phyloP scores from a whole-genome alignment of 1,140 invertebrate species.

The Caenorhabditis brenneri region DNA sequence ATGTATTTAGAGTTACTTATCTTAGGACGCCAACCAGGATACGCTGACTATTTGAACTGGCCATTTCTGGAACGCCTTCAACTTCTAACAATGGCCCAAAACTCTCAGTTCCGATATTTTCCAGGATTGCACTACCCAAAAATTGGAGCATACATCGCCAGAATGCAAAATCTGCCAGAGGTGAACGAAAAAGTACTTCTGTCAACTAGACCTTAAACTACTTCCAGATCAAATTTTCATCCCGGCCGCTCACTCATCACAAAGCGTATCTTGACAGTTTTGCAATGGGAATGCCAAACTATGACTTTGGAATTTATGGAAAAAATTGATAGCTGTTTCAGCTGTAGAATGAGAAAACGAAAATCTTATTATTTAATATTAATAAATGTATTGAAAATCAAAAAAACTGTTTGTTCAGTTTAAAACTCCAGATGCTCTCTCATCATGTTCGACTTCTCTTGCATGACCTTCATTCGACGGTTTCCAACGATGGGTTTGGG shows the following conservation, averaged over 20 bases:
- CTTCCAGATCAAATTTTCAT: constrained; percentile 55
- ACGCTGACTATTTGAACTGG: constrained; percentile 56
- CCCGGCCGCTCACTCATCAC: constrained; percentile 49
- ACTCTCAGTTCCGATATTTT: constrained; percentile 50
- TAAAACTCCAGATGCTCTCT: constrained; percentile 5
- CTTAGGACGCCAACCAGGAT: constrained; percentile 47
- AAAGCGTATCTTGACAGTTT: constrained; percentile 56
- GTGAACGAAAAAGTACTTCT: no score
- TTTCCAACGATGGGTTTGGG: constrained; percentile 29
- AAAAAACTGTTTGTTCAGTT: no score
- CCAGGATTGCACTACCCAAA: constrained; percentile 57
- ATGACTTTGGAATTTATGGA: constrained; percentile 54
- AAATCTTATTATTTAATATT: neutral
- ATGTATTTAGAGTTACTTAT: neutral
- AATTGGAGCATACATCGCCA: constrained; percentile 57
- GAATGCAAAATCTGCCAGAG: constrained; percentile 58
- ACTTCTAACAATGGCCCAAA: constrained; percentile 51
- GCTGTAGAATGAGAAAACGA: no score
- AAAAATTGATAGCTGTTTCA: no score
- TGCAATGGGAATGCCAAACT: constrained; percentile 51
- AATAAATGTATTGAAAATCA: no score
- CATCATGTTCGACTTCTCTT: constrained; percentile 6
- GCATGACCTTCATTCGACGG: neutral
- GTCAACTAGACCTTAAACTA: neutral
- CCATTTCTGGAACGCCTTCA: constrained; percentile 57